Conservation (phyloP, 2,113 vertebrate genomes). For the Procavia capensis region DNA sequence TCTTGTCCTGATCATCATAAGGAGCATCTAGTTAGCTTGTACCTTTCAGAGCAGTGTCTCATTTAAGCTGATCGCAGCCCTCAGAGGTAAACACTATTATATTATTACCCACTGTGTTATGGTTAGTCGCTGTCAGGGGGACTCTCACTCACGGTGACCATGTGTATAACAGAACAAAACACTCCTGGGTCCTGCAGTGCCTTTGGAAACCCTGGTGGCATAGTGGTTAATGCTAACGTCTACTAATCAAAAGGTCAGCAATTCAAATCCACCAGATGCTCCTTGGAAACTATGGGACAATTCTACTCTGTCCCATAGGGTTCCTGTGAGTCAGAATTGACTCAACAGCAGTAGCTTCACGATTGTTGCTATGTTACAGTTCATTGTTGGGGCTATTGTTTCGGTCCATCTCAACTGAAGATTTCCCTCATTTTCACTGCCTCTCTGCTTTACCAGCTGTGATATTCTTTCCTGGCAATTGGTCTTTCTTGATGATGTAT, state of each 20-base stretch:
- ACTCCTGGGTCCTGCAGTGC: neutral
- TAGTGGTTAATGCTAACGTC: too few relatives aligned
- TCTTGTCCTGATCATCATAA: fast-evolving
- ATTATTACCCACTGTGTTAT: fast-evolving
- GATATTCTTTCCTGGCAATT: neutral
- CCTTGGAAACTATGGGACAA: too few relatives aligned
- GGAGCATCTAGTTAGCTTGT: neutral
- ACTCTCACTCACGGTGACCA: neutral
- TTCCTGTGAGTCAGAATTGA: too few relatives aligned
- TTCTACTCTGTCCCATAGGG: too few relatives aligned
- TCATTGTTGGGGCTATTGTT: neutral
- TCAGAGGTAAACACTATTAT: fast-evolving
- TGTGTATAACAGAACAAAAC: neutral
- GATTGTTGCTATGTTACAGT: neutral
- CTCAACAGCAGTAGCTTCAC: neutral
- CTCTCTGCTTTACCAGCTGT: neutral
- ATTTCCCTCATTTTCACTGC: neutral
- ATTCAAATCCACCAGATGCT: too few relatives aligned
- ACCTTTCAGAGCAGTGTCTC: neutral
- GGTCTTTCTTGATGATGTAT: neutral
- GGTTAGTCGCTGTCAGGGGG: neutral
- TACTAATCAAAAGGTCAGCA: too few relatives aligned
- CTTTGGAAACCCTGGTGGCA: too few relatives aligned
- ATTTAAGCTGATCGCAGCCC: neutral
- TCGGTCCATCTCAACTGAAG: neutral